Percentiles rank a stretch among this genome's conserved stretches.
phyloP scores from a whole-genome alignment of 2,797 vertebrate genomes.

The Miichthys miiuy region DNA sequence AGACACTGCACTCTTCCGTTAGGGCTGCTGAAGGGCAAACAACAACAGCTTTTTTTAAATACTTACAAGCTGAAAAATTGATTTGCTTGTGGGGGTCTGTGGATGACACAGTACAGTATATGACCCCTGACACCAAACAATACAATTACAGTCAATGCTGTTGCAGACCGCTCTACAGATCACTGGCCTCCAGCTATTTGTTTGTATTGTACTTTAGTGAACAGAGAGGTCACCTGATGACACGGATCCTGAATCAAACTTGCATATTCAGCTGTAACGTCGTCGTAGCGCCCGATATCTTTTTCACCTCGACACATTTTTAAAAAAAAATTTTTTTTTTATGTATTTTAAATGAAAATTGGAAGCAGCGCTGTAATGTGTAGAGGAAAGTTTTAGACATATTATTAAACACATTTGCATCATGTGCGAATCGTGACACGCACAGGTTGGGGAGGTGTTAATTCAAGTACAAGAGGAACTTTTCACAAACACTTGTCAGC shows the following conservation, averaged over 20 bases:
- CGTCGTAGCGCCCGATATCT: neutral
- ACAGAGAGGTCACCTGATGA: slow-evolving; percentile 28
- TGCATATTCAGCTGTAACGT: neutral
- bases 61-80: slow-evolving; percentile 36
- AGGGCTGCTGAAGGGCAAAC: slow-evolving; percentile 63
- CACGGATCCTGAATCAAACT: slow-evolving; percentile 20
- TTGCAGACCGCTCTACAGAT: slow-evolving; percentile 8
- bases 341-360: neutral
- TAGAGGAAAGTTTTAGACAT: neutral
- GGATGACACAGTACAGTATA: slow-evolving; percentile 21
- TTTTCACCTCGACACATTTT: neutral
- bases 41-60: slow-evolving; percentile 43
- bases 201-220: slow-evolving; percentile 13
- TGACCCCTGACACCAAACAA: slow-evolving; percentile 43
- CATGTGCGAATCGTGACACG: neutral
- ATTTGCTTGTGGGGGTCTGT: slow-evolving; percentile 31
- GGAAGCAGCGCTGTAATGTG: neutral
- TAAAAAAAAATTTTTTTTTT: no score
- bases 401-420: neutral
- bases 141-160: slow-evolving; percentile 26
- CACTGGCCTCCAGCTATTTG: slow-evolving; percentile 28
- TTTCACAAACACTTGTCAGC: neutral
- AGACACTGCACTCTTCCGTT: slow-evolving; percentile 58
- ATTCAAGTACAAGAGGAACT: neutral
- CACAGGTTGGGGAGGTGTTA: neutral